Percentiles rank a stretch among this genome's conserved stretches.
Evolutionary conservation across 2,888 invertebrate genomes (phyloP).

Genomic region (Zele albiditarsus): DNA sequence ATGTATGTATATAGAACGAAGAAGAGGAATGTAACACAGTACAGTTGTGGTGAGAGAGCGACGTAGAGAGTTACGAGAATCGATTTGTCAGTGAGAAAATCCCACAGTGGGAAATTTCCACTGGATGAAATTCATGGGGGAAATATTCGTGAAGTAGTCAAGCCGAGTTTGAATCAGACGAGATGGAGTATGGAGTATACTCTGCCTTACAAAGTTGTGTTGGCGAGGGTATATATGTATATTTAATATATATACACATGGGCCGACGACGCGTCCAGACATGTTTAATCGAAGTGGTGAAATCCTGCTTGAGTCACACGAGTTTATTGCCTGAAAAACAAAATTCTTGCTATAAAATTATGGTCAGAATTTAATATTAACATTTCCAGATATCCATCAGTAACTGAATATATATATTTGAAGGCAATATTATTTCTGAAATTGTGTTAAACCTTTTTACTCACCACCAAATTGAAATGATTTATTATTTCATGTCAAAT

Average conservation of each 20-base stretch:
- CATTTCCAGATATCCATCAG: no score
- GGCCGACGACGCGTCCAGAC: background rate
- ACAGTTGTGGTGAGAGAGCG: constrained; percentile 2
- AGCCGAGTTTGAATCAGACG: constrained; percentile 23
- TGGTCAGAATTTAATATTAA: no score
- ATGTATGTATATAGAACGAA: background rate
- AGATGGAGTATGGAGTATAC: background rate
- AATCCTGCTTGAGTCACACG: constrained; percentile 1
- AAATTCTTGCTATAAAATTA: no score
- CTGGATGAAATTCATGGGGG: constrained; percentile 33
- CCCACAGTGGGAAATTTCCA: constrained; percentile 21
- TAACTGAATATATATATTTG: no score
- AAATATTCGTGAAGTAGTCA: constrained; percentile 36
- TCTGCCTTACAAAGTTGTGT: background rate
- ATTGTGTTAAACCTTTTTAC: no score
- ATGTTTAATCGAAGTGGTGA: constrained; percentile 27
- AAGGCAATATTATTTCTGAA: no score
- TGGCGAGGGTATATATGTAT: background rate
- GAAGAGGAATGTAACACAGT: background rate
- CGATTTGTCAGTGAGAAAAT: constrained; percentile 32
- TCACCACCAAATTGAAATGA: no score
- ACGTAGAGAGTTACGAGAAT: constrained; percentile 24
- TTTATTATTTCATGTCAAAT: no score
- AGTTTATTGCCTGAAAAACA: no score
- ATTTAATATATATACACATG: constrained; percentile 6